Evolutionary conservation across 2,888 invertebrate genomes (phyloP).

Genomic region (Polymixis lichenea): DNA sequence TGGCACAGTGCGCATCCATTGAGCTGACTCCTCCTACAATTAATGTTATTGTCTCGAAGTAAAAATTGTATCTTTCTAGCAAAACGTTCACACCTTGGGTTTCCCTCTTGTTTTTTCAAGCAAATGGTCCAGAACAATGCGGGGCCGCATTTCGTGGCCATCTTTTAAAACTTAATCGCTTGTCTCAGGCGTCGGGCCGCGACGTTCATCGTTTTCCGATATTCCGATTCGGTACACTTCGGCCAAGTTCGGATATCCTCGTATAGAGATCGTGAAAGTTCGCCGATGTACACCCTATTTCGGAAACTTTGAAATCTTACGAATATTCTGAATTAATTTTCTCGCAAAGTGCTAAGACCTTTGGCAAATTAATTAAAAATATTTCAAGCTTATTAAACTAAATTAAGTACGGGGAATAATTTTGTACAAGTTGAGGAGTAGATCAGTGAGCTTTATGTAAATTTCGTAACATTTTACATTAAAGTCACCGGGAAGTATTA

Average conservation of each 20-base stretch:
- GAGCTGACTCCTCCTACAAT: constrained; percentile 28
- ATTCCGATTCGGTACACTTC: constrained; percentile 68
- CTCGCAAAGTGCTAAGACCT: constrained; percentile 55
- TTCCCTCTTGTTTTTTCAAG: constrained; percentile 62
- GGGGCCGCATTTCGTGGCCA: constrained; percentile 65
- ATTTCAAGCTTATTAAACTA: constrained; percentile 60
- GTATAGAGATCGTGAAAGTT: constrained; percentile 44
- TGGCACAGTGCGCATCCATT: constrained; percentile 16
- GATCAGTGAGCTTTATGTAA: constrained; percentile 52
- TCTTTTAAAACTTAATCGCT: constrained; percentile 73
- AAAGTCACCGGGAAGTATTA: constrained; percentile 50
- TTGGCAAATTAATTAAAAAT: constrained; percentile 64
- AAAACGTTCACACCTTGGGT: constrained; percentile 64
- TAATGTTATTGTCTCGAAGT: constrained; percentile 46
- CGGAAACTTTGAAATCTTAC: constrained; percentile 56
- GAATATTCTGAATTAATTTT: constrained; percentile 56
- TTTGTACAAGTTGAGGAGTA: constrained; percentile 45
- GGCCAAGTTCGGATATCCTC: constrained; percentile 46
- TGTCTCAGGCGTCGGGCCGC: constrained; percentile 65
- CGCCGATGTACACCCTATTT: constrained; percentile 46
- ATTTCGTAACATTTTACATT: constrained; percentile 46
- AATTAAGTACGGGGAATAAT: constrained; percentile 53
- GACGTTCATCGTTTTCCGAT: constrained; percentile 75
- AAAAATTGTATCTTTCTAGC: constrained; percentile 62
- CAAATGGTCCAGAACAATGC: constrained; percentile 71